Evolutionary conservation across 2,888 invertebrate species (phyloP).

Genomic region (Rhagium mordax): DNA sequence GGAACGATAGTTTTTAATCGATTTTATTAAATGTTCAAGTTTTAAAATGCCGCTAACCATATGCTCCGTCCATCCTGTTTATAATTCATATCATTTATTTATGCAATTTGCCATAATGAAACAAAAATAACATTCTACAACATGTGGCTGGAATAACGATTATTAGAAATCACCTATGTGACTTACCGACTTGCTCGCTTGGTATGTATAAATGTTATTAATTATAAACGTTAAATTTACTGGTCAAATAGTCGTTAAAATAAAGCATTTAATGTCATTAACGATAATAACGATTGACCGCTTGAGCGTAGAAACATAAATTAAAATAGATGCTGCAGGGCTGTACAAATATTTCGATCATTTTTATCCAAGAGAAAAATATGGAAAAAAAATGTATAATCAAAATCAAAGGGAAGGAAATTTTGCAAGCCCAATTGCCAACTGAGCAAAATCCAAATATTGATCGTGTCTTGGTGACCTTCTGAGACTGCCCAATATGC

Average conservation of each 20-base stretch:
- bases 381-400: too few species aligned
- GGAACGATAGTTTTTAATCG: background rate
- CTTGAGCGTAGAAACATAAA: too few species aligned
- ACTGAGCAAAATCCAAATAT: too few species aligned
- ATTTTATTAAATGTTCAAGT: background rate
- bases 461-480: too few species aligned
- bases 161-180: background rate
- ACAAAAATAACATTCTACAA: background rate
- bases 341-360: too few species aligned
- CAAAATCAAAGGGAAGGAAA: too few species aligned
- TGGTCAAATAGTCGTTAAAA: background rate
- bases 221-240: background rate
- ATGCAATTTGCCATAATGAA: background rate
- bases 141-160: background rate
- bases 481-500: too few species aligned
- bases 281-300: too few species aligned
- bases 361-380: too few species aligned
- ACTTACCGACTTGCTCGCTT: background rate
- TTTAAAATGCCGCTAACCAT: conserved; percentile 21
- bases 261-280: background rate
- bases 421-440: too few species aligned
- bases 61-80: conserved; percentile 5
- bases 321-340: too few species aligned
- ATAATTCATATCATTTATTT: background rate
- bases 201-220: too few species aligned